Evolutionary conservation across 2,113 vertebrate species (phyloP), one percentile per base, ranked within the genome.

Genomic region (Salvelinus namaycush): DNA sequence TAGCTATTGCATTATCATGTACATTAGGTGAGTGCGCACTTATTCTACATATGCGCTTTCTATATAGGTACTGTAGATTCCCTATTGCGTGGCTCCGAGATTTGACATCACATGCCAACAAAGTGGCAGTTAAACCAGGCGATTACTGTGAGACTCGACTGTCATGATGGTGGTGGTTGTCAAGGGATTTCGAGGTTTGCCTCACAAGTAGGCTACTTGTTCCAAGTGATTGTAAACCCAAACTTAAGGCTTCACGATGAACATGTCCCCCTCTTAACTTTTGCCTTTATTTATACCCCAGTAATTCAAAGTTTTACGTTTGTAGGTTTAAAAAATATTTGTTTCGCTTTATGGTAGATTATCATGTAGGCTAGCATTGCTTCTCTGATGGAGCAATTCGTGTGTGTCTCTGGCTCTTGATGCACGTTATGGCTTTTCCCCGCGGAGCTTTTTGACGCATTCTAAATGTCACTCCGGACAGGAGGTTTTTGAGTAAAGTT

Each of bases 71-170:
- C 26, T 67, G 12, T 67, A 67, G 11, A 24, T 12, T 67, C 12
- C 4, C 4, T 54, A 0, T 62, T 34, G 27, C 31, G 26, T 48
- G 64, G 59, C 13, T 72, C 34, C 49, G 65, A 2, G 66, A 11
- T 83, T 57, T 78, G 82, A 78, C 76, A 77, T 29, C 29, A 39
- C 74, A 74, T 70, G 49, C 54, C 54, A 75, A 79, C 16, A 81
- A 80, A 85, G 68, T 76, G n/a, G 26, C 72, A 64, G 79, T 62
- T 78, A 81, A 84, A 84, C 75, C 2, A 83, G 78, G 82, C 70
- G 87, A 87, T 87, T 87, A 88, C 86, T 77, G 86, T 78, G 83
- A 76, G 68, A 76, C 68, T 87, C 68, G 77, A 66, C 85, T 75
- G 57, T 71, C 64, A 66, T 71, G 72, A 70, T 74, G 83, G 8